Conservation (phyloP, 2,113 vertebrate species). For the Callocephalon fimbriatum region DNA sequence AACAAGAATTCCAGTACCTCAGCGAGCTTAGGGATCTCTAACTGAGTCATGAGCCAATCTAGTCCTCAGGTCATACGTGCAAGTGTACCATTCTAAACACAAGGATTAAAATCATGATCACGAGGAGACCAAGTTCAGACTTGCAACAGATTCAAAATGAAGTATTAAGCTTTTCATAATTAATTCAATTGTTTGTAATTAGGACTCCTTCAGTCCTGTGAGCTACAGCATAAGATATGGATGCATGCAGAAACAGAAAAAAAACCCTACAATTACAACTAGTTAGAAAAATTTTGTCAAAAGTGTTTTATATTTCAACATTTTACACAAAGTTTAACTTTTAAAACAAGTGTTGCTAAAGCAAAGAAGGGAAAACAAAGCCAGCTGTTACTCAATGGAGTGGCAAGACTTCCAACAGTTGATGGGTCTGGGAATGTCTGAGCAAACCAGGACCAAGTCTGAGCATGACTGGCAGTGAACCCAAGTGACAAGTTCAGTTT, state of each 20-base stretch:
- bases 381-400: neutral
- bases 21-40: neutral
- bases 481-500: neutral
- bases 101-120: neutral
- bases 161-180: neutral
- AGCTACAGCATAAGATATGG: fast-evolving
- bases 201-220: neutral
- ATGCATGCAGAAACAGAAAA: neutral
- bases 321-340: neutral
- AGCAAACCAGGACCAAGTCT: neutral
- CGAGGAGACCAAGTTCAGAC: neutral
- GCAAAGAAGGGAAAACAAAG: neutral
- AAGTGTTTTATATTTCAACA: neutral
- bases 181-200: neutral
- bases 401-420: neutral
- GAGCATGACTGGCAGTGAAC: neutral
- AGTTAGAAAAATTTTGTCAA: neutral
- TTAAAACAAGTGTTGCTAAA: neutral
- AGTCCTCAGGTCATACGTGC: fast-evolving
- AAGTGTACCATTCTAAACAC: fast-evolving
- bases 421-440: neutral
- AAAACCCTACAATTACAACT: neutral
- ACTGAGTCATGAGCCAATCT: neutral
- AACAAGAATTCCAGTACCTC: neutral
- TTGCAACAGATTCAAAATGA: neutral